Percentiles rank a stretch among this genome's conserved stretches.
Evolutionary conservation across 2,797 vertebrate genomes (phyloP).

Genomic region (Fringilla coelebs): DNA sequence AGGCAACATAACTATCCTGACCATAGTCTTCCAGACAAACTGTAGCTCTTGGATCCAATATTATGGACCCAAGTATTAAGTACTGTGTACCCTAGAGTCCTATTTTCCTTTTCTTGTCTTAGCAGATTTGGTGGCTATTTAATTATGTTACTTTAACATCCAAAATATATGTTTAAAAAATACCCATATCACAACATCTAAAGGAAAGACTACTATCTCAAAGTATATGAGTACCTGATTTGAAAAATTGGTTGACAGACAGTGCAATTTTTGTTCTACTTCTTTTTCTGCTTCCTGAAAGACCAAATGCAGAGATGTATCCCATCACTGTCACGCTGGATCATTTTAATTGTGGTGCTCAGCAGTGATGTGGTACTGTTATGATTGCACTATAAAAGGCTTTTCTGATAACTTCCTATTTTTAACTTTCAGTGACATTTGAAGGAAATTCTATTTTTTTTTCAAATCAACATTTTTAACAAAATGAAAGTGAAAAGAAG

Average conservation of each 20-base stretch:
- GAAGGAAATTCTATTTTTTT: background rate
- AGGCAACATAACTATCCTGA: background rate
- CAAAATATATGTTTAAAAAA: background rate
- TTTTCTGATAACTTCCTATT: constrained; percentile 16
- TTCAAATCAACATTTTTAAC: background rate
- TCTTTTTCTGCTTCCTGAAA: background rate
- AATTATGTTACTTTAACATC: background rate
- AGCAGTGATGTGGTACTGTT: background rate
- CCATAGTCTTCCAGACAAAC: background rate
- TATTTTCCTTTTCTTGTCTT: background rate
- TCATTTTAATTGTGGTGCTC: constrained; percentile 10
- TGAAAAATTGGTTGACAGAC: background rate
- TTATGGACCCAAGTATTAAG: background rate
- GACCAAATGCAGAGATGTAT: background rate
- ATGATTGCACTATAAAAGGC: constrained; percentile 9
- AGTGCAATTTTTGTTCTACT: no score
- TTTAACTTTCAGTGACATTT: constrained; percentile 16
- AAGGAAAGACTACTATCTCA: background rate
- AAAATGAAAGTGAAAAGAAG: background rate
- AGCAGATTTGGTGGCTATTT: background rate
- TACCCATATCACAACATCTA: background rate
- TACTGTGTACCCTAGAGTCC: background rate
- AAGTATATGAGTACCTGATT: background rate
- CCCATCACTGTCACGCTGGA: constrained; percentile 6
- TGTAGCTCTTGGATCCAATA: background rate